phyloP scores from a whole-genome alignment of 2,888 invertebrate genomes.

The Drepana falcataria region DNA sequence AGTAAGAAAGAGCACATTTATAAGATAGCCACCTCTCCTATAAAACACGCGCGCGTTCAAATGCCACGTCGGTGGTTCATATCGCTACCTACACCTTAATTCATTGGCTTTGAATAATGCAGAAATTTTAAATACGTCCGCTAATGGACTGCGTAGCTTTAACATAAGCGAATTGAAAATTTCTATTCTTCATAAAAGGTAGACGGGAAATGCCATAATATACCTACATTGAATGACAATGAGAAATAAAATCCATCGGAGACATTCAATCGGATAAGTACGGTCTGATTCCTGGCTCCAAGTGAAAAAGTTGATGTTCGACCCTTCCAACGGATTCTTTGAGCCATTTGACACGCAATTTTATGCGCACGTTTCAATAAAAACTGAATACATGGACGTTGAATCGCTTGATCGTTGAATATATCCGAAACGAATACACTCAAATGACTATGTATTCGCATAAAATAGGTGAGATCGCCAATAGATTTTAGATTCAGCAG shows the following conservation, averaged over 20 bases:
- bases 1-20: too few relatives aligned
- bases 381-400: constrained; percentile 43
- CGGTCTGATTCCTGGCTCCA: constrained; percentile 29
- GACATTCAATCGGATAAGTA: constrained; percentile 38
- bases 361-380: constrained; percentile 58
- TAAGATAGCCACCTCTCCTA: too few relatives aligned
- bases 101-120: too few relatives aligned
- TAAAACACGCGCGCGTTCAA: too few relatives aligned
- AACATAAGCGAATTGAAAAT: neutral
- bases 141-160: too few relatives aligned
- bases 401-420: too few relatives aligned
- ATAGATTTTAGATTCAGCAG: neutral
- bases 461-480: constrained; percentile 3
- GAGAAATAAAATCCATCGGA: constrained; percentile 33
- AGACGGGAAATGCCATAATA: neutral
- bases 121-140: too few relatives aligned
- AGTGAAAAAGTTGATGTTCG: constrained; percentile 17
- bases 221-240: constrained; percentile 20
- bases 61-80: too few relatives aligned
- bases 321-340: constrained; percentile 29
- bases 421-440: constrained; percentile 8
- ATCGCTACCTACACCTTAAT: too few relatives aligned
- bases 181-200: neutral
- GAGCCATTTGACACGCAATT: constrained; percentile 52
- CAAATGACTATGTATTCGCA: constrained; percentile 13